Percentiles rank a stretch among this genome's conserved stretches.
These are phyloP conservation scores for Apamea anceps DNA, from an alignment of 2,888 invertebrate genomes.

Conservation along the genomic window DNA sequence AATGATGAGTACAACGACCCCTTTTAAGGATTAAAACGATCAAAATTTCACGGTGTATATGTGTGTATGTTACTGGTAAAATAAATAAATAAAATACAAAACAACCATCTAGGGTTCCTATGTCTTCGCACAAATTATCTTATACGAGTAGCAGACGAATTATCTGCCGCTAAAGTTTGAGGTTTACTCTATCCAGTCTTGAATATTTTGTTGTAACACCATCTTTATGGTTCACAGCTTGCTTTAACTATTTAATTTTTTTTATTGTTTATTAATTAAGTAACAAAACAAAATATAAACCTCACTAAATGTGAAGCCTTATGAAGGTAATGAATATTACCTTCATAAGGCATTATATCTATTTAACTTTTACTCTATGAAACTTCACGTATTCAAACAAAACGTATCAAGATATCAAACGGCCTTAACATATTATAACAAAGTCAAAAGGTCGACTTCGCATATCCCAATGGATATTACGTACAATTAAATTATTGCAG, in stretches of 20 bases:
- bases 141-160: too few relatives aligned
- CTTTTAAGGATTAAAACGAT: too few relatives aligned
- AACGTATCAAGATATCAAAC: background rate
- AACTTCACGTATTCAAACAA: background rate
- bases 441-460: background rate
- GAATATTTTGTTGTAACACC: background rate
- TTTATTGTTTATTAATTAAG: too few relatives aligned
- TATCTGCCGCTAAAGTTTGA: too few relatives aligned
- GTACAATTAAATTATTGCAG: background rate
- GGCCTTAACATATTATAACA: background rate
- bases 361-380: background rate
- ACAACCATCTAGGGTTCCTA: too few relatives aligned
- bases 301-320: background rate
- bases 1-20: too few relatives aligned
- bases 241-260: background rate
- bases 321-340: too few relatives aligned
- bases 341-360: background rate
- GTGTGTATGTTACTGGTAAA: too few relatives aligned
- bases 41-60: too few relatives aligned
- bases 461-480: background rate
- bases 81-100: too few relatives aligned
- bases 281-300: too few relatives aligned
- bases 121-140: too few relatives aligned
- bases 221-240: background rate
- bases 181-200: background rate